Percentiles rank a stretch among this genome's conserved stretches.
phyloP scores from a whole-genome alignment of 1,140 invertebrate species.

The Drosophila baimaii region DNA sequence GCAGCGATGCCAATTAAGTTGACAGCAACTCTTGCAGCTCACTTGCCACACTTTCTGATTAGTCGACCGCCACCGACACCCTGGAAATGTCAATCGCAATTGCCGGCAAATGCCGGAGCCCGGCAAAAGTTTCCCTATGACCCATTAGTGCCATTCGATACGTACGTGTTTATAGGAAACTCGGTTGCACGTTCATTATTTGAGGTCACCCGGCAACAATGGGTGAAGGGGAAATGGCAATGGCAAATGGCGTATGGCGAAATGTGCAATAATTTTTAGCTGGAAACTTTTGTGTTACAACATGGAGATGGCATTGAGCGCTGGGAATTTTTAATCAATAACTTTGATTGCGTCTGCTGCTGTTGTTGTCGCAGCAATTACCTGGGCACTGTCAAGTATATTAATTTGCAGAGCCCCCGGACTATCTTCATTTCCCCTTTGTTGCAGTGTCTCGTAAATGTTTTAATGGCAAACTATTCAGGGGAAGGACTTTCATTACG shows the following conservation, averaged over 20 bases:
- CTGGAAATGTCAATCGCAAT: conserved; percentile 54
- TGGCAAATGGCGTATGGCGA: conserved; percentile 20
- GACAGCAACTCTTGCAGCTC: conserved; percentile 25
- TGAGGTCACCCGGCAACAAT: conserved; percentile 55
- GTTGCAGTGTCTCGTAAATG: conserved; percentile 46
- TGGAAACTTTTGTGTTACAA: conserved; percentile 41
- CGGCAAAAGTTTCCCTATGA: conserved; percentile 43
- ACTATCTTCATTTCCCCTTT: conserved; percentile 17
- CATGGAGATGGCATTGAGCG: conserved; percentile 30
- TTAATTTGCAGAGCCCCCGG: conserved; percentile 50
- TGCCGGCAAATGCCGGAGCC: conserved; percentile 34
- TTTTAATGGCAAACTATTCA: conserved; percentile 56
- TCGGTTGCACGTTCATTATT: conserved; percentile 59
- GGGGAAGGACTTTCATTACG: conserved; percentile 69
- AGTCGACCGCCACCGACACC: conserved; percentile 7
- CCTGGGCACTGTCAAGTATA: conserved; percentile 55
- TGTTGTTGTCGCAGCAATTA: conserved; percentile 39
- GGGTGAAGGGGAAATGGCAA: conserved; percentile 4
- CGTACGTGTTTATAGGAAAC: conserved; percentile 74
- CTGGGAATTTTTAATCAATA: conserved; percentile 67
- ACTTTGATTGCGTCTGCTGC: conserved; percentile 60
- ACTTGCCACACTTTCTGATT: conserved; percentile 28
- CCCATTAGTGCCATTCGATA: conserved; percentile 65
- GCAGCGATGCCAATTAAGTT: conserved; percentile 26
- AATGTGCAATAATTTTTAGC: conserved; percentile 60